phyloP scores from a whole-genome alignment of 2,888 invertebrate genomes.

The Dioctria linearis region DNA sequence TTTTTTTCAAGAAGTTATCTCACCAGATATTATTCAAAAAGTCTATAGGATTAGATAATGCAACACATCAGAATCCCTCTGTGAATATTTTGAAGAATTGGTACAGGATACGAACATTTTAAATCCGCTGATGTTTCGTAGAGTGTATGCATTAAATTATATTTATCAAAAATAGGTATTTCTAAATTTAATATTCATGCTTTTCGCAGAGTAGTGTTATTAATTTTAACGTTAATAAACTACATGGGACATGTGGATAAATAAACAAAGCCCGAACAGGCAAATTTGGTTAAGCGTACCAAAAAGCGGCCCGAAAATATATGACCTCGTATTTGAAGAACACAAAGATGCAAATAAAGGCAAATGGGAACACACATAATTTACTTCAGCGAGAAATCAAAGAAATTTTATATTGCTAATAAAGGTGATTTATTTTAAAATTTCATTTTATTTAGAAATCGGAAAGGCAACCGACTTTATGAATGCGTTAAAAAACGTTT shows the following conservation, averaged over 20 bases:
- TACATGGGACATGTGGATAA: slow-evolving; percentile 93
- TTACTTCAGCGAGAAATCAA: slow-evolving; percentile 88
- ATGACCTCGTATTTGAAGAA: slow-evolving; percentile 77
- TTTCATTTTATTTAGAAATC: no score
- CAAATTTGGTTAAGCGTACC: slow-evolving; percentile 99
- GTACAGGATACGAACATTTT: slow-evolving; percentile 78
- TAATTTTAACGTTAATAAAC: slow-evolving; percentile 83
- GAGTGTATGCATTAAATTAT: slow-evolving; percentile 75
- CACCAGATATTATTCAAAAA: not conserved
- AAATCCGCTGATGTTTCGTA: slow-evolving; percentile 85
- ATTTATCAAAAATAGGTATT: slow-evolving; percentile 16
- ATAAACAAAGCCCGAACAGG: slow-evolving; percentile 95
- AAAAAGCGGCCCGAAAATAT: slow-evolving; percentile 90
- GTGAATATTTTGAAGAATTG: slow-evolving; percentile 90
- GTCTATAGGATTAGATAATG: slow-evolving; percentile 67
- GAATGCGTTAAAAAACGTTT: no score
- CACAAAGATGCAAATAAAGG: slow-evolving; percentile 69
- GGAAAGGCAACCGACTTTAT: no score
- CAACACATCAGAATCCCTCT: slow-evolving; percentile 84
- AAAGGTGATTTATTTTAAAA: no score
- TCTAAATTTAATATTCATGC: slow-evolving; percentile 47
- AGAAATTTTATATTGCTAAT: slow-evolving; percentile 77
- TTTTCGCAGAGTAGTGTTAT: slow-evolving; percentile 87
- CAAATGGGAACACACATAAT: slow-evolving; percentile 92
- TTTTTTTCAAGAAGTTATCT: not conserved